Evolutionary conservation across 2,797 vertebrate species (phyloP), one percentile per base, ranked within the genome.

Genomic region (Sorex maritimensis): DNA sequence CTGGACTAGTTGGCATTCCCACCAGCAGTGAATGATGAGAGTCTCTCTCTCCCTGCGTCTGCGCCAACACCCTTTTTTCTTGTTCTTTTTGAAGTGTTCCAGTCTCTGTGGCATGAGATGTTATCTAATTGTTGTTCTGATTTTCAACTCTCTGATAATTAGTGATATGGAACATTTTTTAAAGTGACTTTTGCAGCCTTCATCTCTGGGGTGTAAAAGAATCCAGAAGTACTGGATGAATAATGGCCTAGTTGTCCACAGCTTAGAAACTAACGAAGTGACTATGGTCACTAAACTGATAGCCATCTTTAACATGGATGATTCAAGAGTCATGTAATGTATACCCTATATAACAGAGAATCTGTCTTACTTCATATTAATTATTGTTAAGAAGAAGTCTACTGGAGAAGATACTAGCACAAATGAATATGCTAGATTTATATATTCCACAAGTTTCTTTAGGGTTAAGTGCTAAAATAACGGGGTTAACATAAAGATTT

Each of bases 391-490:
- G 61, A 85, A 67, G 75, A 28, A 12, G 28, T 24, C 46, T n/a
- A 74, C 78, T 96, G 86, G 67, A 34, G 73, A 92, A 96, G 24
- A 78, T 11, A 65, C 15, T 74, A 81, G 28, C 58, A 90, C 28
- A 75, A 77, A 88, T 30, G 23, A 71, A 95, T 65, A 65, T 74
- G 46, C 55, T 86, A 73, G 9, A 87, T 86, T 86, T 92, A 49
- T 7, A 30, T 88, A 75, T 72, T 30, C 9, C 38, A 52, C 34
- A 73, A 88, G 28, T 81, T 78, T 21, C 21, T 79, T n/a, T 90
- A 86, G 78, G 78, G 58, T 83, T 80, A 74, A 12, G 86, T 95
- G 67, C 23, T 83, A 69, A 91, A 86, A 58, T 83, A 75, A 92
- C 28, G 88, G 58, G 69, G 30, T 21, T 88, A 38, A 86, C 73